Percentiles rank a stretch among this genome's conserved stretches.
These are phyloP conservation scores for Caenorhabditis sulstoni DNA, from an alignment of 2,888 invertebrate species.

Conservation along the genomic window DNA sequence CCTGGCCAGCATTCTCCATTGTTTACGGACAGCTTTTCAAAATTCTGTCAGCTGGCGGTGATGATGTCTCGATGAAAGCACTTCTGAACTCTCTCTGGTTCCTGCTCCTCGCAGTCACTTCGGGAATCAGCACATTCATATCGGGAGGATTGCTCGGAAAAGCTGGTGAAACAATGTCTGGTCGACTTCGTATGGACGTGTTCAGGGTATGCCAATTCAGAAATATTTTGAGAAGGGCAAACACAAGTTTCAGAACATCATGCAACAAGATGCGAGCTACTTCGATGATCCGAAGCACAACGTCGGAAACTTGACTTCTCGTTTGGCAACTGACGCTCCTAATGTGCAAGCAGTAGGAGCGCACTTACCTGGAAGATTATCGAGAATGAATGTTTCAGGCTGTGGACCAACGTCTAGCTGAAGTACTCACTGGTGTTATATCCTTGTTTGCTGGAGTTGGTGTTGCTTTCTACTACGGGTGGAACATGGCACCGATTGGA, in stretches of 20 bases:
- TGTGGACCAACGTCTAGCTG: conserved; percentile 75
- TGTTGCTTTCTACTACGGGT: conserved; percentile 76
- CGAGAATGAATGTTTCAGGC: conserved; percentile 28
- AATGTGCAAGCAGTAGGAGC: conserved; percentile 80
- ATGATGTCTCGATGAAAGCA: conserved; percentile 42
- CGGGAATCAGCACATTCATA: conserved; percentile 66
- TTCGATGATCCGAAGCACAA: conserved; percentile 81
- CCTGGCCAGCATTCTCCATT: conserved; percentile 77
- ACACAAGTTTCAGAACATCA: conserved; percentile 80
- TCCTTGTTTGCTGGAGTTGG: conserved; percentile 71
- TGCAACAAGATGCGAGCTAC: conserved; percentile 81
- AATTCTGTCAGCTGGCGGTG: conserved; percentile 56
- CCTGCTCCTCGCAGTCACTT: conserved; percentile 58
- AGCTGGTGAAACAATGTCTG: conserved; percentile 72
- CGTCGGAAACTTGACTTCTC: conserved; percentile 81
- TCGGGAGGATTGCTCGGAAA: conserved; percentile 69
- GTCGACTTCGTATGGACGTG: conserved; percentile 79
- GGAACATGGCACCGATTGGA: conserved; percentile 77
- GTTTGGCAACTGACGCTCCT: conserved; percentile 82
- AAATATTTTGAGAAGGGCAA: no score
- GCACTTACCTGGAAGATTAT: no score
- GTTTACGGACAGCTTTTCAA: conserved; percentile 77
- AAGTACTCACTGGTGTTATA: conserved; percentile 71
- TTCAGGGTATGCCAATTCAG: conserved; percentile 57
- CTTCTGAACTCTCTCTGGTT: conserved; percentile 68